These are phyloP conservation scores for Helicoverpa assulta DNA, from an alignment of 2,888 invertebrate species.

Conservation along the genomic window DNA sequence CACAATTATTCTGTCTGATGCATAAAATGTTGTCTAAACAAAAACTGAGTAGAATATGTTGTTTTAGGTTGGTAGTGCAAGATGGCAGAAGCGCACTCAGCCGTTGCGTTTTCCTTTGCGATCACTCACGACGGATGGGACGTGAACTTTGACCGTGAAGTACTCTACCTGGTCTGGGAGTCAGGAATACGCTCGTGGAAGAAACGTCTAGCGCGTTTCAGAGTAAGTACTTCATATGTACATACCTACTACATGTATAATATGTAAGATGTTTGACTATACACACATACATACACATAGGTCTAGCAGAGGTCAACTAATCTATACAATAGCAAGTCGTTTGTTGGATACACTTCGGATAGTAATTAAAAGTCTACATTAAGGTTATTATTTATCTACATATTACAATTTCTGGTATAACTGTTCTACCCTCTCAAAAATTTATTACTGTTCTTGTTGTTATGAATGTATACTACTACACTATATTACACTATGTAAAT, in stretches of 20 bases:
- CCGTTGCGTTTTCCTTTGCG: slow-evolving; percentile 99
- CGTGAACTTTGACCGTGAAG: slow-evolving; percentile 99
- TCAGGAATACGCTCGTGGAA: slow-evolving; percentile 99
- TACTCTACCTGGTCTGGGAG: slow-evolving; percentile 98
- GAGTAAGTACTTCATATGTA: slow-evolving; percentile 91
- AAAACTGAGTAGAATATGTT: slow-evolving; percentile 17
- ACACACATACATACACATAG: neutral
- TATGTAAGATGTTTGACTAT: neutral
- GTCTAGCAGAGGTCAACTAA: slow-evolving; percentile 17
- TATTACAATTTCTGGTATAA: neutral
- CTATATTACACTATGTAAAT: slow-evolving; percentile 25
- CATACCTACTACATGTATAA: neutral
- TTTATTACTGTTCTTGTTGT: slow-evolving; percentile 14
- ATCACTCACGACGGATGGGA: slow-evolving; percentile 99
- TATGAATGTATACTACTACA: slow-evolving; percentile 20
- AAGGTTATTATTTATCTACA: neutral
- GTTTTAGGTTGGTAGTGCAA: slow-evolving; percentile 64
- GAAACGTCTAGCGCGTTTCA: slow-evolving; percentile 96
- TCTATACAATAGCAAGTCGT: slow-evolving; percentile 1
- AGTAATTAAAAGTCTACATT: neutral
- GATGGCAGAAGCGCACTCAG: slow-evolving; percentile 99
- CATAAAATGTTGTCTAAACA: neutral
- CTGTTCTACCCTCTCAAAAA: neutral
- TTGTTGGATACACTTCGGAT: neutral
- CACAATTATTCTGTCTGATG: too few species aligned